Evolutionary conservation across 2,797 vertebrate genomes (phyloP), one percentile per base, ranked within the genome.

Genomic region (Eulemur coronatus): DNA sequence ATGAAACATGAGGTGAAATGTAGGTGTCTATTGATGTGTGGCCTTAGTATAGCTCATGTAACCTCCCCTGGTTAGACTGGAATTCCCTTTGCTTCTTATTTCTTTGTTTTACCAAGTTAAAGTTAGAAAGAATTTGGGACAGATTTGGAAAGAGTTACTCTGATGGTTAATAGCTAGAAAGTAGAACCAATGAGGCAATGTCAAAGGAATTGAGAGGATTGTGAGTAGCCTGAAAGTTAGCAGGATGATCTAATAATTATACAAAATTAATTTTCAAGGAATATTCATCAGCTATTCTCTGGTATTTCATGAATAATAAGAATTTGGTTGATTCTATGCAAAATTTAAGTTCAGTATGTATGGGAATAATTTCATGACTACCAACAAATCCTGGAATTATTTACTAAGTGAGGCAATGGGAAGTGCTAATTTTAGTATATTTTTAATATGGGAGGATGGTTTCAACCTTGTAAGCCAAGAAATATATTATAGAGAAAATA

Each of bases 121-220:
- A 84, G n/a, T 89, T 94, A 41, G 65, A 80, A 95, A 52, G 63
- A 69, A 84, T 94, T 92, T 63, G 43, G 55, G 70, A 73, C 5
- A 80, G 55, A 94, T 84, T 57, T 55, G 43, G 65, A 78, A 5
- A 76, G 55, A 95, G 46, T 95, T 84, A 65, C 43, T 7, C 3
- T 91, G 28, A 92, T 35, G 48, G 81, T 63, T 94, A 94, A 84
- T 67, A 95, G 18, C 46, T 73, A 67, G 84, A 86, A 95, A 81
- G 50, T 90, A 82, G 55, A 97, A 85, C 63, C 63, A 81, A 20
- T 78, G 82, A 97, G 20, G 33, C 38, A 92, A 67, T 63, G 14
- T 70, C 80, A 89, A 84, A 52, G 18, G 28, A 80, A 69, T 78
- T 73, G n/a, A 88, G 41, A 94, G 46, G 52, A 90, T 81, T 84